Evolutionary conservation across 1,140 invertebrate species (phyloP), one percentile per base, ranked within the genome.

Genomic region (Archegozetes longisetosus): DNA sequence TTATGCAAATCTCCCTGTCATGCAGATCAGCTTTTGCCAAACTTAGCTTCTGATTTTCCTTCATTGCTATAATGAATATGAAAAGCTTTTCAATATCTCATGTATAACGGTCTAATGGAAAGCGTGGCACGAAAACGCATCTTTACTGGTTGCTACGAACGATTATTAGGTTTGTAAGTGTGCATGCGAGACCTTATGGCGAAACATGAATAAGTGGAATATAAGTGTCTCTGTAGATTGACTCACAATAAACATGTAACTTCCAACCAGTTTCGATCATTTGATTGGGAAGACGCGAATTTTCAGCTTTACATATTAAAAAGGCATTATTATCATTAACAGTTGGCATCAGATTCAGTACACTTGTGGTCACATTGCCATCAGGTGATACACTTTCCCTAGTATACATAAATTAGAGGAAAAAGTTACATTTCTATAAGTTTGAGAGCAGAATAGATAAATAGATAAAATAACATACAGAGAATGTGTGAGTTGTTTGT

Each of bases 241-340:
- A 75, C 78, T 78, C 68, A 80, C 79, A 81, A 48, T 78, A 74
- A 28, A 81, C 77, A 64, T 78, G 74, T 23, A 81, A 70, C 65
- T 73, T 74, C 74, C 75, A 76, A 40, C 73, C 75, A 65, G 88
- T 85, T 32, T 55, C 24, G 29, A 55, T 55, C 13, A 17, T 6
- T 6, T 55, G 22, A 24, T 28, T 32, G 32, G 32, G 32, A 6
- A 40, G 32, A 6, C 32, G 6, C 32, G 84, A 81, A 72, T 90
- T 89, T 69, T 87, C 84, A 9, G 86, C 84, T 58, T 83, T 78
- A 71, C 87, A 91, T 2, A 83, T 80, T 62, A 91, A 73, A 70
- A 82, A 84, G 67, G 83, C 85, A n/a, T 84, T 84, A 51, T 84
- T 80, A 73, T 91, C 86, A 47, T 80, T 76, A 72, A 86, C 85